Evolutionary conservation across 2,888 invertebrate species (phyloP).

Genomic region (Tinea trinotella): DNA sequence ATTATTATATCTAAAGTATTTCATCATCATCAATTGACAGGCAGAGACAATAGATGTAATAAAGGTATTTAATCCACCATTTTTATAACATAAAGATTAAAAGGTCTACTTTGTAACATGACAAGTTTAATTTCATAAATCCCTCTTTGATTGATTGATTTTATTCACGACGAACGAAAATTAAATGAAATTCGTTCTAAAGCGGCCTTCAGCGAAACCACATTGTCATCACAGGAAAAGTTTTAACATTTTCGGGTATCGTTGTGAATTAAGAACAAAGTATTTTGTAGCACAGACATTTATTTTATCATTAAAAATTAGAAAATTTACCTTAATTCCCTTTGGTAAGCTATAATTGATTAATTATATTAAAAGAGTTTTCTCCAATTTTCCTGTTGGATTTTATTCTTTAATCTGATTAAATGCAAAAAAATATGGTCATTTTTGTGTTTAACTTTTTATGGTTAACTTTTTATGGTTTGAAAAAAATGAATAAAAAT

Average conservation of each 20-base stretch:
- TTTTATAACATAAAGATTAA: not conserved
- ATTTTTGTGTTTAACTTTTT: too few species aligned
- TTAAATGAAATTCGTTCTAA: conserved; percentile 4
- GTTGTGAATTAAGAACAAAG: not conserved
- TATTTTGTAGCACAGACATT: not conserved
- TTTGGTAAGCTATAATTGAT: not conserved
- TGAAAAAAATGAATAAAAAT: too few species aligned
- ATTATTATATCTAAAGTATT: too few species aligned
- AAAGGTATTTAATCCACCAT: not conserved
- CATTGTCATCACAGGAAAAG: conserved; percentile 7
- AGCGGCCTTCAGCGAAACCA: not conserved
- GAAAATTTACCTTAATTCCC: not conserved
- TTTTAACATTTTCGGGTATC: conserved; percentile 8
- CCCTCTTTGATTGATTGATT: conserved; percentile 7
- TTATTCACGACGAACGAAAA: not conserved
- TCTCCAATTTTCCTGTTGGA: too few species aligned
- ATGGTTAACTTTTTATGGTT: too few species aligned
- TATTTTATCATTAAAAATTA: not conserved
- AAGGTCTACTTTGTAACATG: not conserved
- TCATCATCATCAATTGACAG: too few species aligned
- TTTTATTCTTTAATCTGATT: too few species aligned
- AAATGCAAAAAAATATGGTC: too few species aligned
- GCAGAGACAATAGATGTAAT: too few species aligned
- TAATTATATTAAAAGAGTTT: too few species aligned
- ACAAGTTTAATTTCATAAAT: conserved; percentile 10